A percentile compares a stretch with the other conserved stretches of the same genome.
Evolutionary conservation across 2,113 vertebrate species (phyloP).

Genomic region (Hoplias malabaricus): DNA sequence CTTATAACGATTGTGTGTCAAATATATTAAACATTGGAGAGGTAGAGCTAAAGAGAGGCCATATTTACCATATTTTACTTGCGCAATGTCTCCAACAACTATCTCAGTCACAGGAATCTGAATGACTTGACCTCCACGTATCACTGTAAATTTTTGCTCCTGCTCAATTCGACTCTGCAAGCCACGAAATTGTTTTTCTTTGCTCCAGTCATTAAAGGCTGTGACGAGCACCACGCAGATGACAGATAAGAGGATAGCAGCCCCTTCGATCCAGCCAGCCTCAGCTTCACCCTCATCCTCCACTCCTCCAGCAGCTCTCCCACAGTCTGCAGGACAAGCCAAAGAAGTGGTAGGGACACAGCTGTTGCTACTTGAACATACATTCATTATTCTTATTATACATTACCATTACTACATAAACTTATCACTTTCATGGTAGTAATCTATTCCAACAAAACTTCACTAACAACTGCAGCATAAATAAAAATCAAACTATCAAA

Average conservation of each 20-base stretch:
- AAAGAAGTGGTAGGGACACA: neutral
- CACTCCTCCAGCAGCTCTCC: slow-evolving; percentile 64
- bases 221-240: slow-evolving; percentile 90
- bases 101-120: slow-evolving; percentile 84
- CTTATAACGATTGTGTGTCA: too few relatives aligned
- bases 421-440: too few relatives aligned
- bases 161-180: slow-evolving; percentile 89
- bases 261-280: slow-evolving; percentile 90
- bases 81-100: slow-evolving; percentile 86
- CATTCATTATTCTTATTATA: too few relatives aligned
- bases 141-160: slow-evolving; percentile 80
- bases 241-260: slow-evolving; percentile 78
- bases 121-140: slow-evolving; percentile 78
- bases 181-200: slow-evolving; percentile 91
- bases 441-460: too few relatives aligned
- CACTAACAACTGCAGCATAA: too few relatives aligned
- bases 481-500: too few relatives aligned
- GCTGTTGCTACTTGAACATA: neutral
- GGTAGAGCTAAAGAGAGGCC: neutral
- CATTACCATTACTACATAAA: too few relatives aligned
- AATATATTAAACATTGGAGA: neutral
- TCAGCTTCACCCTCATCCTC: slow-evolving; percentile 82
- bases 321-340: slow-evolving; percentile 70
- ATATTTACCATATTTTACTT: slow-evolving; percentile 88
- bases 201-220: slow-evolving; percentile 95